Conservation (phyloP, 2,797 vertebrate genomes). For the Silurus lanzhouensis region DNA sequence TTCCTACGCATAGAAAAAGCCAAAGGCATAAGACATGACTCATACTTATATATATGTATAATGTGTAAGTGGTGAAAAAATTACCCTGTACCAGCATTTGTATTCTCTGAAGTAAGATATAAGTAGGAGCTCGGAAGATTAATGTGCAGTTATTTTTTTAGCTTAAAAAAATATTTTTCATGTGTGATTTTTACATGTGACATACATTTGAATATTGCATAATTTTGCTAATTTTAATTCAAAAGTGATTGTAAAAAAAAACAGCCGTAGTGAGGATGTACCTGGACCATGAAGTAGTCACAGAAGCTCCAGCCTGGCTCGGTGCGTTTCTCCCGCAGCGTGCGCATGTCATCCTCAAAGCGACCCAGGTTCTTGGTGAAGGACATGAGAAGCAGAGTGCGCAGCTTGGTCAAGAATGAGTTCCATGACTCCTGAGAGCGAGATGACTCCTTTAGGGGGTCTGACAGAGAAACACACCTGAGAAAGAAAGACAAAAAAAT, state of each 20-base stretch:
- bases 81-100: background rate
- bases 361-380: slow-evolving; percentile 97
- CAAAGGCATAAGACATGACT: slow-evolving; percentile 23
- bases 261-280: slow-evolving; percentile 53
- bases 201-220: background rate
- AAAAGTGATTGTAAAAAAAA: background rate
- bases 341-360: slow-evolving; percentile 98
- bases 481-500: background rate
- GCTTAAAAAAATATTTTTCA: background rate
- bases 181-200: background rate
- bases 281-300: slow-evolving; percentile 99
- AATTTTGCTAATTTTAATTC: background rate
- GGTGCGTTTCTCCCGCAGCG: slow-evolving; percentile 93
- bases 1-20: slow-evolving; percentile 75
- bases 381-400: slow-evolving; percentile 96
- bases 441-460: slow-evolving; percentile 95
- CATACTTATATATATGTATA: background rate
- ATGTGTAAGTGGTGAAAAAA: background rate
- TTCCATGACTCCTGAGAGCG: slow-evolving; percentile 98
- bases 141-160: background rate
- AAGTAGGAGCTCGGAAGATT: background rate
- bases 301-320: slow-evolving; percentile 99
- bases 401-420: slow-evolving; percentile 92
- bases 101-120: background rate
- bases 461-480: slow-evolving; percentile 94